Evolutionary conservation across 2,113 vertebrate species (phyloP).

Genomic region (Nanorana parkeri): DNA sequence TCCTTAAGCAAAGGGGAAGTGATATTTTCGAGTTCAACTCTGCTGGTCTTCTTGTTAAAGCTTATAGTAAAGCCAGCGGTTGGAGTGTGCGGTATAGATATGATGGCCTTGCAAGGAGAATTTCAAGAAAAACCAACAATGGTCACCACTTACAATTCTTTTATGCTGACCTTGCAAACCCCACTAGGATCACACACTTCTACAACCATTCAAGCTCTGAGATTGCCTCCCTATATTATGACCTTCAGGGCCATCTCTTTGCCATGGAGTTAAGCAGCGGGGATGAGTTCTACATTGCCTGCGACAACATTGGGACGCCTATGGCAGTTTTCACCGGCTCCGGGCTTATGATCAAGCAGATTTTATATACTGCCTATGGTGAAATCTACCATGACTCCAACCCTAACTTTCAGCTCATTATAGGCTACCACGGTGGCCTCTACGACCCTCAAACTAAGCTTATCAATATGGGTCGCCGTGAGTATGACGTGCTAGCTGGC

Average conservation of each 20-base stretch:
- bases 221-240: conserved; percentile 96
- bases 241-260: conserved; percentile 96
- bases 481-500: conserved; percentile 93
- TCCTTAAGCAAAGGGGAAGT: conserved; percentile 90
- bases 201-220: conserved; percentile 98
- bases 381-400: conserved; percentile 98
- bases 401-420: conserved; percentile 90
- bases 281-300: conserved; percentile 96
- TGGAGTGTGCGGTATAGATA: conserved; percentile 95
- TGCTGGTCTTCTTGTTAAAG: conserved; percentile 87
- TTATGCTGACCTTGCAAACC: conserved; percentile 93
- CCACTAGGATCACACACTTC: conserved; percentile 94
- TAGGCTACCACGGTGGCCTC: conserved; percentile 94
- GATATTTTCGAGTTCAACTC: conserved; percentile 96
- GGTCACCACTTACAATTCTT: conserved; percentile 96
- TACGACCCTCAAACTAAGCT: conserved; percentile 95
- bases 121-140: conserved; percentile 86
- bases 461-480: conserved; percentile 92
- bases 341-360: conserved; percentile 95
- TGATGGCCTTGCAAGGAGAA: conserved; percentile 90
- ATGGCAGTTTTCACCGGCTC: conserved; percentile 95
- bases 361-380: conserved; percentile 93
- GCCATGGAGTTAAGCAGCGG: conserved; percentile 97
- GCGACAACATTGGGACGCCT: conserved; percentile 95
- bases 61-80: conserved; percentile 86